phyloP scores from a whole-genome alignment of 2,888 invertebrate species.

The Lagria hirta region DNA sequence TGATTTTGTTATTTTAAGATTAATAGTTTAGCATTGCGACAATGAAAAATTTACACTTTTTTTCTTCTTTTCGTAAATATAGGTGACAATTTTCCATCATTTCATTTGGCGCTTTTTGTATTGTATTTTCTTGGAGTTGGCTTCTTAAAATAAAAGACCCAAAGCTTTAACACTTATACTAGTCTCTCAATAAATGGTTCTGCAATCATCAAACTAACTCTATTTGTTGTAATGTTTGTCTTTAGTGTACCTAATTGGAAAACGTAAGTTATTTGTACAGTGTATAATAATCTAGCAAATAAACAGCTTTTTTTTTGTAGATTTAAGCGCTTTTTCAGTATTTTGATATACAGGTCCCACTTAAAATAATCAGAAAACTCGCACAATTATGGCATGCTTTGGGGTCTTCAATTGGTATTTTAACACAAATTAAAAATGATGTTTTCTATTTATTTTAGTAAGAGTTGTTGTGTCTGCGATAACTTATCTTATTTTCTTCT shows the following conservation, averaged over 20 bases:
- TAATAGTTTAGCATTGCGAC: too few species aligned
- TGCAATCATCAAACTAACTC: slow-evolving; percentile 27
- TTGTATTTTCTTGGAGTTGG: slow-evolving; percentile 2
- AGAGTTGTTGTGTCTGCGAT: neutral
- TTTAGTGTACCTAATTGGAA: slow-evolving; percentile 52
- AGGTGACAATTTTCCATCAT: too few species aligned
- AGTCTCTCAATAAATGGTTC: slow-evolving; percentile 22
- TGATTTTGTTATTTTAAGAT: too few species aligned
- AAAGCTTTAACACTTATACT: too few species aligned
- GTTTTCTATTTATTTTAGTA: neutral
- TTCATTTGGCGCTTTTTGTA: slow-evolving; percentile 13
- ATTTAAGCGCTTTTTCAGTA: slow-evolving; percentile 9
- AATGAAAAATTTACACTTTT: too few species aligned
- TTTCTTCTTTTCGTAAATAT: too few species aligned
- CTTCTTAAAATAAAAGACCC: too few species aligned
- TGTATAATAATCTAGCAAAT: too few species aligned
- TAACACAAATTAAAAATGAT: slow-evolving; percentile 3
- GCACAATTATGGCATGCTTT: slow-evolving; percentile 19
- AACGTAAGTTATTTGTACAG: slow-evolving; percentile 51
- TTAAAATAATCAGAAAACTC: neutral
- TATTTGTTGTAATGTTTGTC: slow-evolving; percentile 42
- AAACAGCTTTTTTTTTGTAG: slow-evolving; percentile 8
- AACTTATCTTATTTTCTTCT: slow-evolving; percentile 1
- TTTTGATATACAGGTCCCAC: neutral
- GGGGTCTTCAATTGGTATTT: slow-evolving; percentile 4